phyloP scores from a whole-genome alignment of 37 sponge, comb jelly and placozoan species.

The Aphrocallistes beatrix region DNA sequence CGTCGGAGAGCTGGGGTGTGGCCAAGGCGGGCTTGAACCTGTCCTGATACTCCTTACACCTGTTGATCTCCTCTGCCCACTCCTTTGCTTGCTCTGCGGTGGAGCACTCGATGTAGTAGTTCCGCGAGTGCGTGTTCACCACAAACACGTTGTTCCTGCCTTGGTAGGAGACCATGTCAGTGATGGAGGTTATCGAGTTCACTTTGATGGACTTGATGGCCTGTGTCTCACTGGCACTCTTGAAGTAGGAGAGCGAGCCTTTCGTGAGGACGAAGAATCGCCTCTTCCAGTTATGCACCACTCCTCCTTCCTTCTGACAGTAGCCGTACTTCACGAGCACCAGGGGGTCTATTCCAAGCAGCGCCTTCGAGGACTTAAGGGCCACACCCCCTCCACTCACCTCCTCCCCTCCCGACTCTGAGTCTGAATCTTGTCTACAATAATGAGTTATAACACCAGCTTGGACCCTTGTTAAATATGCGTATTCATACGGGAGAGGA shows the following conservation, averaged over 20 bases:
- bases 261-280: neutral
- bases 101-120: neutral
- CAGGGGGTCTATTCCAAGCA: neutral
- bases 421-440: neutral
- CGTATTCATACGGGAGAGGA: neutral
- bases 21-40: neutral
- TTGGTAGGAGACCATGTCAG: neutral
- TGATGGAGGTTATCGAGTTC: neutral
- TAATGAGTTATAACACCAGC: neutral
- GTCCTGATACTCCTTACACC: neutral
- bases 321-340: neutral
- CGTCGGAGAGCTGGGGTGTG: neutral
- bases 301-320: neutral
- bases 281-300: conserved; percentile 11
- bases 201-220: neutral
- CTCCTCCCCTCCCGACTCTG: neutral
- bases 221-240: neutral
- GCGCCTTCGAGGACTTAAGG: neutral
- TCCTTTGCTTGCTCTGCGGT: neutral
- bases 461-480: too few relatives aligned
- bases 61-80: neutral
- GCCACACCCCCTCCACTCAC: neutral
- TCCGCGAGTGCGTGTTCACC: neutral
- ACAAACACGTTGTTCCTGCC: neutral
- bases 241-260: neutral